Evolutionary conservation across 1,140 invertebrate species (phyloP), one percentile per base, ranked within the genome.

Genomic region (Drosophila jambulina): DNA sequence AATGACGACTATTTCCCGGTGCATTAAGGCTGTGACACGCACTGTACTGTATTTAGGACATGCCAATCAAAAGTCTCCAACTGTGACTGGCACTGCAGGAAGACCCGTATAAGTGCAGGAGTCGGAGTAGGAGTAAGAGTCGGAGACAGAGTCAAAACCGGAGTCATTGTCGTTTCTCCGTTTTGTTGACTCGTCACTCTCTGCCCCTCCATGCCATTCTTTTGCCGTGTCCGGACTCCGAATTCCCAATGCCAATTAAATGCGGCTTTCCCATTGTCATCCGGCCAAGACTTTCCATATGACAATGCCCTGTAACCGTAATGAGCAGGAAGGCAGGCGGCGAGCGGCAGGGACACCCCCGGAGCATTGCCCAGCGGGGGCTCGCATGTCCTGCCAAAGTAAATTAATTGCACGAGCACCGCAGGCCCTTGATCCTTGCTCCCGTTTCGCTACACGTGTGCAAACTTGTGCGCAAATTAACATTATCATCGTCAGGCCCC

Each of bases 341-440:
- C n/a, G 8, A n/a, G n/a, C 56, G 45, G 40, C 49, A 64, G 45
- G 56, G 32, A 48, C 63, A 56, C 45, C 57, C 40, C 49, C 43
- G 32, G 19, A 62, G 49, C 29, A 34, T 49, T 13, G 17, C 67
- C 51, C 85, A 80, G 86, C 86, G 56, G 77, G 85, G 57, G 78
- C 54, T 90, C 82, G 85, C 85, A 90, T 90, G 85, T 91, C 85
- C 82, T 91, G 75, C 84, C 82, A 91, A 86, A 91, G 82, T 91
- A 91, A 91, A 91, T 91, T 91, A 91, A 91, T 91, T 91, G 86
- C 86, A 67, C 62, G 60, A 46, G 29, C 21, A 25, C 19, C 53
- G 21, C 53, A 59, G 45, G 56, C 64, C 63, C 69, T 69, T 61
- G 83, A 63, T 79, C 71, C 64, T 56, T 71, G 64, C 29, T 70